phyloP scores from a whole-genome alignment of 2,113 vertebrate species.

The Atherinomorus stipes region DNA sequence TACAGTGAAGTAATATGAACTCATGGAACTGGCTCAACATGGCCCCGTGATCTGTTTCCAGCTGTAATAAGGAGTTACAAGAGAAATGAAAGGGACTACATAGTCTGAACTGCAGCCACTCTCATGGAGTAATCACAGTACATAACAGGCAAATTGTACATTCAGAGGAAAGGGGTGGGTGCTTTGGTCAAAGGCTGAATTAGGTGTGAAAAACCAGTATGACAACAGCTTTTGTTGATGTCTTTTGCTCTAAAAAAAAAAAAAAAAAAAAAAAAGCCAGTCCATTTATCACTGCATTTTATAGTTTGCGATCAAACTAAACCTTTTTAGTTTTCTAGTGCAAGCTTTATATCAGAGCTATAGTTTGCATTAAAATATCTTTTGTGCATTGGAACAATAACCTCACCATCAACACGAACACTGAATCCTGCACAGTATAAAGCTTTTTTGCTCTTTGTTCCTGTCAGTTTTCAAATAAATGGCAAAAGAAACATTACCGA shows the following conservation, averaged over 20 bases:
- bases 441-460: no score
- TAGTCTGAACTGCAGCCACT: background rate
- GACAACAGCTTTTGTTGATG: background rate
- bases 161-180: background rate
- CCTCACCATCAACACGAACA: background rate
- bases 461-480: no score
- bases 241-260: background rate
- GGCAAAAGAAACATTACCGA: no score
- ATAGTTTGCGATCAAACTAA: background rate
- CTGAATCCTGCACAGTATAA: no score
- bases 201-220: background rate
- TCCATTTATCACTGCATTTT: background rate
- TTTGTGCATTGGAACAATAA: background rate
- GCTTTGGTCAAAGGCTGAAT: background rate
- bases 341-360: background rate
- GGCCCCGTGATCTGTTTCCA: background rate
- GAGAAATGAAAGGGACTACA: background rate
- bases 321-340: background rate
- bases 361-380: background rate
- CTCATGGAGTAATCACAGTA: background rate
- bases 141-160: background rate
- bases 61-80: background rate
- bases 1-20: slow-evolving; percentile 10
- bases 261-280: no score
- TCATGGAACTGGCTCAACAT: background rate